Evolutionary conservation across 2,797 vertebrate genomes (phyloP), one percentile per base, ranked within the genome.

Genomic region (Gymnodraco acuticeps): DNA sequence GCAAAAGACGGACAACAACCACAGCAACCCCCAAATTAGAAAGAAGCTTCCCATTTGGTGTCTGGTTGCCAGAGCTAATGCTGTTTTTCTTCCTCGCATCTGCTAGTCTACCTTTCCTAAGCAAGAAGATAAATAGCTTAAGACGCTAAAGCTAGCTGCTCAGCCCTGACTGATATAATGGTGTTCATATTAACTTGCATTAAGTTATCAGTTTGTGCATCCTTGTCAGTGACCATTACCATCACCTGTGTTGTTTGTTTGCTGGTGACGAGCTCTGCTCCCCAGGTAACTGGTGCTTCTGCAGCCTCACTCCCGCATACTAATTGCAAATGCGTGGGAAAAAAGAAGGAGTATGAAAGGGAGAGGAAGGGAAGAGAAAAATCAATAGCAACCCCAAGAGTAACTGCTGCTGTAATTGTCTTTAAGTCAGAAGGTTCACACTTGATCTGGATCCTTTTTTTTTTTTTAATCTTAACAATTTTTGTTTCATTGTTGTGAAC

Each of bases 301-400:
- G 59, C 65, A 80, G 77, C 72, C 65, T 73, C 62, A 69, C 59
- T 80, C 70, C 75, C 90, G 90, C 83, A 93, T 93, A 74, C 80
- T 90, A 86, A 93, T 92, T 90, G 77, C 48, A 55, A 75, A 67
- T 90, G 84, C 82, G 89, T 94, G 93, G 93, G 92, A 93, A 93
- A 38, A 94, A 90, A 75, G 60, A 77, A 61, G 41, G 61, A 64
- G 56, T 52, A 62, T 13, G 62, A 76, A 67, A 70, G 82, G 56
- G 53, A 75, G 72, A 79, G 69, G 75, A 84, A 78, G 62, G 48
- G 51, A 75, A 64, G 42, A 5, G 51, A 83, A 68, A 64, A 90
- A 94, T 93, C 90, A 78, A 91, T 93, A 83, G 60, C 64, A 88
- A 72, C 76, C 88, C 83, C 85, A 58, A 31, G 77, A 88, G 79